A percentile compares a stretch with the other conserved stretches of the same genome.
These are phyloP conservation scores for Aethina tumida DNA, from an alignment of 1,140 invertebrate genomes.

Conservation along the genomic window DNA sequence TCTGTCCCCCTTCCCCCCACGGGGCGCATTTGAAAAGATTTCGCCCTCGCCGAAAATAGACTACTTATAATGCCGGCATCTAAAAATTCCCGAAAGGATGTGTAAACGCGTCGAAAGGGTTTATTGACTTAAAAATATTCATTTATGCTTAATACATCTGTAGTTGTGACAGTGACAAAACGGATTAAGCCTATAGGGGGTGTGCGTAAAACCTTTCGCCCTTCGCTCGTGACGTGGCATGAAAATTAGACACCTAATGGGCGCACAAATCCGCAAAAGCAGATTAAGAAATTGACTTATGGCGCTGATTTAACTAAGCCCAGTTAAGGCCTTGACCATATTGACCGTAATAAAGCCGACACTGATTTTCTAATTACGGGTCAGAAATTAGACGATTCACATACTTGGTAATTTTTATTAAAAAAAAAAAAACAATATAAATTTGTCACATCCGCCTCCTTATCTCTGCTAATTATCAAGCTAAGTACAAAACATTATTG, in stretches of 20 bases:
- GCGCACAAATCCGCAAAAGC: conserved; percentile 18
- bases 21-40: no score
- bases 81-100: no score
- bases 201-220: conserved; percentile 11
- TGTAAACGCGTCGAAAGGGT: conserved; percentile 20
- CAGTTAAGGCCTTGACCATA: conserved; percentile 7
- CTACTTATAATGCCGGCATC: no score
- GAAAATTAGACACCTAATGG: conserved; percentile 21
- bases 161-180: conserved; percentile 25
- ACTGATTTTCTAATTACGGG: no score
- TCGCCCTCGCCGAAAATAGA: no score
- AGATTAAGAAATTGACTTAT: conserved; percentile 21
- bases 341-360: conserved; percentile 13
- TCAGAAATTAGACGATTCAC: no score
- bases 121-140: conserved; percentile 17
- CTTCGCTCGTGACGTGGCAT: conserved; percentile 21
- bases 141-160: conserved; percentile 19
- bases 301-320: conserved; percentile 11
- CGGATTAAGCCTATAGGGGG: conserved; percentile 14
- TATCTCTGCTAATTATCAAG: no score
- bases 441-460: no score
- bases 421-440: no score
- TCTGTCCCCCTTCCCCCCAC: no score
- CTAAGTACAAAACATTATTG: no score
- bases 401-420: no score